Evolutionary conservation across 2,797 vertebrate genomes (phyloP).

Genomic region (Coreius guichenoti): DNA sequence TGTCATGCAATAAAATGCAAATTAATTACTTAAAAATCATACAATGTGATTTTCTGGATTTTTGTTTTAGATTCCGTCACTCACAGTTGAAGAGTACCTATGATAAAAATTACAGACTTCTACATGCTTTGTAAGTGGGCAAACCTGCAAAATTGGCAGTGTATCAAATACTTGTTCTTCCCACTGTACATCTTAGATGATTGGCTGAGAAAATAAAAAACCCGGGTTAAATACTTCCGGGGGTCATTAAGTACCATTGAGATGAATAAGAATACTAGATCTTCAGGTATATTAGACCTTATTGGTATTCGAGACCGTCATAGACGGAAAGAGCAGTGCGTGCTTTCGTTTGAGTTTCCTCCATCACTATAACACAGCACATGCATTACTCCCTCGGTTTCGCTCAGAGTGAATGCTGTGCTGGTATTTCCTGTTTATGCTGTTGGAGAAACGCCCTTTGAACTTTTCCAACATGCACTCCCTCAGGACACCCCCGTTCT

Average conservation of each 20-base stretch:
- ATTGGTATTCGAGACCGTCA: not conserved
- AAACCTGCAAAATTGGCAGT: too few relatives aligned
- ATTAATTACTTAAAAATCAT: too few relatives aligned
- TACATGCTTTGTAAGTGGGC: too few relatives aligned
- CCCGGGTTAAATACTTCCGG: not conserved
- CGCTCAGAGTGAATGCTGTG: constrained; percentile 59
- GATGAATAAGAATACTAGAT: not conserved
- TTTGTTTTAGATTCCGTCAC: too few relatives aligned
- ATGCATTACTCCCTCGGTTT: constrained; percentile 30
- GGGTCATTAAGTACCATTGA: not conserved
- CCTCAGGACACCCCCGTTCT: constrained; percentile 56
- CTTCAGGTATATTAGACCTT: not conserved
- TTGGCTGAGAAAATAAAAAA: too few relatives aligned
- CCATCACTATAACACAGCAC: constrained; percentile 36
- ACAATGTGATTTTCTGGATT: too few relatives aligned
- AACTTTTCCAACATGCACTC: constrained; percentile 60
- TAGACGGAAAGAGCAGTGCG: not conserved
- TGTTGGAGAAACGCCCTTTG: constrained; percentile 61
- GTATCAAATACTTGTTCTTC: too few relatives aligned
- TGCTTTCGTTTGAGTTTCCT: constrained; percentile 5
- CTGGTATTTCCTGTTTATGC: constrained; percentile 71
- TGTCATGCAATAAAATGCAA: too few relatives aligned
- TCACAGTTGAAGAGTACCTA: too few relatives aligned
- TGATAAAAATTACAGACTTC: too few relatives aligned
- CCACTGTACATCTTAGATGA: not conserved